Base-by-base conservation (phyloP, 2,888 invertebrate genomes). In the Eristalinus sepulchralis region DNA sequence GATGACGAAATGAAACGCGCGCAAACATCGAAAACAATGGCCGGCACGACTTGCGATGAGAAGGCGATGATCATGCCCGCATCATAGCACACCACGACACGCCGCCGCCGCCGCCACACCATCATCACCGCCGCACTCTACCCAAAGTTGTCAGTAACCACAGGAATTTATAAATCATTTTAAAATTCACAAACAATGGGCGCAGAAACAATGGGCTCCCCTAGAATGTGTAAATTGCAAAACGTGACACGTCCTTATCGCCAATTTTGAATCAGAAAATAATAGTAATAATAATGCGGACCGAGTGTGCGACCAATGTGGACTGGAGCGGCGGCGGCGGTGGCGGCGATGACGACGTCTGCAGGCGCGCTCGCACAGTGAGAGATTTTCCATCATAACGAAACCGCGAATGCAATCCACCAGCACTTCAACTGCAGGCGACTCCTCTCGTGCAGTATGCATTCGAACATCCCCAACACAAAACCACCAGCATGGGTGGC, bases 211-310 rank as follows among this genome's bases (percentile, higher is more conserved):
- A 85, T 85, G 85, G 85, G 72, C 82, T 82, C 76, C 89, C 88
- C 89, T 89, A 89, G 90, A 91, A 91, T 92, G 91, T 92, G 92
- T 92, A 92, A 92, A 92, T 91, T 92, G 91, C 90, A 91, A 91
- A 91, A 92, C 91, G 91, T 91, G 91, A 91, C 91, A 91, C 91
- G 92, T 91, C 91, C 91, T 91, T 91, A 91, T 91, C 91, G 91
- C 91, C 90, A 90, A 90, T 91, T 91, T 90, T 90, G 91, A 90
- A 90, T 91, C 91, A 89, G 89, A 90, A 91, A 91, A 91, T 90
- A 90, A 90, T 90, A 90, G 91, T 89, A 85, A 90, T 85, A 85
- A 85, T 85, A 82, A 77, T 82, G 82, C 53, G 55, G n/a, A 62
- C 47, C 55, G 75, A 80, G 75, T 80, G 80, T 85, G 84, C 81